phyloP scores from a whole-genome alignment of 2,797 vertebrate species.

The Microctenopoma stevenorrisi region DNA sequence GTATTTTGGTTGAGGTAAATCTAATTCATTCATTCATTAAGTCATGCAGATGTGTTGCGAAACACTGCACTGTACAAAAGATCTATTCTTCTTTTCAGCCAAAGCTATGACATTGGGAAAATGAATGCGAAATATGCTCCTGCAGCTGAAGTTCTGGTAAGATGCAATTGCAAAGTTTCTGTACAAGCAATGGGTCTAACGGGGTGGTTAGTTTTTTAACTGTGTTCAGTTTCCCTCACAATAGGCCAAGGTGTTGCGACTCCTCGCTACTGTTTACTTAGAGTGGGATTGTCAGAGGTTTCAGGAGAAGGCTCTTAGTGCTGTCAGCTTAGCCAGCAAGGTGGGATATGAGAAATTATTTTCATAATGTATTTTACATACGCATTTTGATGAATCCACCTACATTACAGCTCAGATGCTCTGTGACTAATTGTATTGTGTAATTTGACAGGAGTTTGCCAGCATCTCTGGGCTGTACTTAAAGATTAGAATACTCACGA shows the following conservation, averaged over 20 bases:
- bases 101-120: conserved; percentile 93
- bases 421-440: conserved; percentile 21
- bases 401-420: not conserved
- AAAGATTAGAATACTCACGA: conserved; percentile 91
- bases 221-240: conserved; percentile 20
- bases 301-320: conserved; percentile 87
- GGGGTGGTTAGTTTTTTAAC: not conserved
- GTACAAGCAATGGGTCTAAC: not conserved
- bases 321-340: conserved; percentile 90
- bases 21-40: conserved; percentile 14
- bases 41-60: conserved; percentile 7
- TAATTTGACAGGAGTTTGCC: conserved; percentile 83
- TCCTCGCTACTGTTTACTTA: conserved; percentile 89
- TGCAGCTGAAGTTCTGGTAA: conserved; percentile 87
- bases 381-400: conserved; percentile 8
- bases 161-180: conserved; percentile 14
- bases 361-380: conserved; percentile 10
- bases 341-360: conserved; percentile 68
- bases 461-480: conserved; percentile 87
- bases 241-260: conserved; percentile 90
- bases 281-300: conserved; percentile 86
- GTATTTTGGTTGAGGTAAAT: conserved; percentile 92
- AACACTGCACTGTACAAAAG: not conserved
- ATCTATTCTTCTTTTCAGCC: conserved; percentile 69
- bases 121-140: conserved; percentile 81